phyloP scores from a whole-genome alignment of 2,888 invertebrate genomes.

The Dynastes tityus region DNA sequence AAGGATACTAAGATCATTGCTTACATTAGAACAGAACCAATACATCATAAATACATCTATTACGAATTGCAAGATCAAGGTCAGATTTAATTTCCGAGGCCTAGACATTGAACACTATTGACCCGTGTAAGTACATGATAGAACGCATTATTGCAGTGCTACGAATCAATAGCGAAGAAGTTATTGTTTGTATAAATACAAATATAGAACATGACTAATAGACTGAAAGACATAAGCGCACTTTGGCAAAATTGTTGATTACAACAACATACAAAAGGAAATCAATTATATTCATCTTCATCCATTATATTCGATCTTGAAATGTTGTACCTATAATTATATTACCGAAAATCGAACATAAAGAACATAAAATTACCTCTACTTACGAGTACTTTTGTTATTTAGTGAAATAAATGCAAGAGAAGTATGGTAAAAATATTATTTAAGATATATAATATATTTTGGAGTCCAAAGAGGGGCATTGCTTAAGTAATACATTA shows the following conservation, averaged over 20 bases:
- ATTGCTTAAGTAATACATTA: too few species aligned
- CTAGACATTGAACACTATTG: constrained; percentile 39
- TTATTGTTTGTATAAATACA: constrained; percentile 29
- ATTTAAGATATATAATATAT: too few species aligned
- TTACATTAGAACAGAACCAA: constrained; percentile 17
- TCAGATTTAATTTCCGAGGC: constrained; percentile 20
- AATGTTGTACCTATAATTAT: too few species aligned
- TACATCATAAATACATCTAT: constrained; percentile 6
- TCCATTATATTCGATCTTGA: too few species aligned
- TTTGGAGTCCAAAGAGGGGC: too few species aligned
- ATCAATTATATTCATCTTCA: too few species aligned
- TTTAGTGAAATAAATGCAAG: too few species aligned
- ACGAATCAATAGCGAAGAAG: constrained; percentile 21
- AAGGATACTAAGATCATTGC: neutral
- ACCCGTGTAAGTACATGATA: constrained; percentile 28
- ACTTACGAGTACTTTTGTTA: too few species aligned
- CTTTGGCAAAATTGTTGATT: neutral
- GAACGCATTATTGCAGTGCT: constrained; percentile 12
- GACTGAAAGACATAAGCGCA: constrained; percentile 1
- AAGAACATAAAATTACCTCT: too few species aligned
- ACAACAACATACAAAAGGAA: neutral
- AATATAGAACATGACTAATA: constrained; percentile 30
- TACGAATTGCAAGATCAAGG: constrained; percentile 26
- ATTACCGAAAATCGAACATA: too few species aligned
- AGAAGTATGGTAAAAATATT: too few species aligned